phyloP scores from a whole-genome alignment of 2,113 vertebrate species.

The Mustela nigripes region DNA sequence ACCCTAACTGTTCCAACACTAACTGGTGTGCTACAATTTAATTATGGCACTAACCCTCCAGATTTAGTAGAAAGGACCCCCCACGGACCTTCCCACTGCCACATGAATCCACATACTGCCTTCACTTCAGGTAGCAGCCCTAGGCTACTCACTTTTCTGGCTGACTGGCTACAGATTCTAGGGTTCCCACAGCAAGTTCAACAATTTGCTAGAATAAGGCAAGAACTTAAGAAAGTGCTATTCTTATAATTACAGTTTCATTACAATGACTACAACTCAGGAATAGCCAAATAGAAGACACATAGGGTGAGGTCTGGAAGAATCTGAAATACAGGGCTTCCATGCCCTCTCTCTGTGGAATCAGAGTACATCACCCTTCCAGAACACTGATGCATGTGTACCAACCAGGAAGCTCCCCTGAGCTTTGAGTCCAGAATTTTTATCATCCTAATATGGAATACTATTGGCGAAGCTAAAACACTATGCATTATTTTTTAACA shows the following conservation, averaged over 20 bases:
- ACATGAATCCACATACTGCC: not conserved
- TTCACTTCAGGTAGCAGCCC: not conserved
- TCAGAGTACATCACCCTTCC: not conserved
- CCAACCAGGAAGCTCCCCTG: not conserved
- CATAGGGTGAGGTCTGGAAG: not conserved
- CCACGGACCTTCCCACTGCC: fast-evolving
- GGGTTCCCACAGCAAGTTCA: not conserved
- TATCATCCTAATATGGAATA: not conserved
- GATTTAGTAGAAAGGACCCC: not conserved
- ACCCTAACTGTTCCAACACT: not conserved
- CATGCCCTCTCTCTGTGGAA: too few relatives aligned
- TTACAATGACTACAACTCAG: not conserved
- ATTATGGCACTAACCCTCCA: not conserved
- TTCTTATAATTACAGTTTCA: not conserved
- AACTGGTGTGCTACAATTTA: not conserved
- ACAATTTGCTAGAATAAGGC: not conserved
- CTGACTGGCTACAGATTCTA: not conserved
- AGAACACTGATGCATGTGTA: not conserved
- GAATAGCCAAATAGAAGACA: not conserved
- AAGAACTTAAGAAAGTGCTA: not conserved
- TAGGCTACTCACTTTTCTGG: not conserved
- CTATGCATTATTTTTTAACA: not conserved
- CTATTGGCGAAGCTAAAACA: not conserved
- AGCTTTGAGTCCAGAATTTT: not conserved
- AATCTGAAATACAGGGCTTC: not conserved